A percentile compares a stretch with the other conserved stretches of the same genome.
Evolutionary conservation across 2,888 invertebrate genomes (phyloP).

Genomic region (Pollenia labialis): DNA sequence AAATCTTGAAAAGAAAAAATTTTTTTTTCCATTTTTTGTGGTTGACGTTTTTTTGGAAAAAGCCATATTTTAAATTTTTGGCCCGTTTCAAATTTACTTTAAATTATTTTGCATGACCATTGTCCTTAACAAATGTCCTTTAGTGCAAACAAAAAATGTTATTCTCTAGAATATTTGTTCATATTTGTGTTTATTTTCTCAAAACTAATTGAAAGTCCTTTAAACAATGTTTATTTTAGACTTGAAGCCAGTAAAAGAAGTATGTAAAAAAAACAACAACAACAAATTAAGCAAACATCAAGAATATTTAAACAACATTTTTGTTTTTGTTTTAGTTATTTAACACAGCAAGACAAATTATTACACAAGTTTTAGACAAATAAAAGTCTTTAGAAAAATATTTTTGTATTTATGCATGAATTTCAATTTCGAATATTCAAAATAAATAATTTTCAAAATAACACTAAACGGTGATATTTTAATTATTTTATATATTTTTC

Average conservation of each 20-base stretch:
- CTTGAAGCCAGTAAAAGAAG: background rate
- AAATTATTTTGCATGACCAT: no score
- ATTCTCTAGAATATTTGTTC: background rate
- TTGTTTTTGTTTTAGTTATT: background rate
- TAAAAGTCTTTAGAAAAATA: constrained; percentile 12
- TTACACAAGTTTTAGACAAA: constrained; percentile 42
- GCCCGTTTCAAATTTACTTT: no score
- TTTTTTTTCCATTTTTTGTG: no score
- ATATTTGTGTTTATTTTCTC: background rate
- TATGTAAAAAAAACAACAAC: background rate
- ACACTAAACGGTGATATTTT: constrained; percentile 32
- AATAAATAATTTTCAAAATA: constrained; percentile 13
- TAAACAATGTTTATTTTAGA: constrained; percentile 18
- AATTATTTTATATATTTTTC: background rate
- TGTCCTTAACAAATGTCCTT: background rate
- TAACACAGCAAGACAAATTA: constrained; percentile 40
- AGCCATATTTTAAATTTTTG: no score
- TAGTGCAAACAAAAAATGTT: background rate
- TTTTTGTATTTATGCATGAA: constrained; percentile 29
- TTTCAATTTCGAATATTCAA: constrained; percentile 18
- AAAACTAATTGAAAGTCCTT: constrained; percentile 1
- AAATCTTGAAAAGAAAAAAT: no score
- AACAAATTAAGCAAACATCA: background rate
- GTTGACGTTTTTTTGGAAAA: no score
- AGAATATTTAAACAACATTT: background rate